Conservation (phyloP, 2,113 vertebrate species). For the Trochalopteron elliotii region DNA sequence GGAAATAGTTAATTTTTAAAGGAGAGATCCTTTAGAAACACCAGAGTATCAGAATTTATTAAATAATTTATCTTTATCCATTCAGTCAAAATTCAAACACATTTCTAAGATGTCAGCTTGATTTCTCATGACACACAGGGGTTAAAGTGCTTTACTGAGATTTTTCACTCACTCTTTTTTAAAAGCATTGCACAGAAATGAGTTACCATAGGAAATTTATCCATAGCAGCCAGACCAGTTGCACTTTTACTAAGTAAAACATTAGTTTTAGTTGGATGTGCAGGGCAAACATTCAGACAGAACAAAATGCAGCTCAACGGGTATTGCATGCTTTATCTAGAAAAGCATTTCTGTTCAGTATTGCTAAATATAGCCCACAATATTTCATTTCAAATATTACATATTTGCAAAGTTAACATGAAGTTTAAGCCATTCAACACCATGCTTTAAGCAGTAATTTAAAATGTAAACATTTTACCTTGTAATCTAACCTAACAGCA, state of each 20-base stretch:
- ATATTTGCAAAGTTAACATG: constrained; percentile 59
- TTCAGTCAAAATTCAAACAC: background rate
- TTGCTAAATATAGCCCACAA: constrained; percentile 6
- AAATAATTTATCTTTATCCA: background rate
- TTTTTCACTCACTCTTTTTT: background rate
- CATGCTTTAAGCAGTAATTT: constrained; percentile 73
- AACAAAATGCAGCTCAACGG: constrained; percentile 28
- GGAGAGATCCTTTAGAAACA: background rate
- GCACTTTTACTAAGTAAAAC: background rate
- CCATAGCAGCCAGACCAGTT: constrained; percentile 15
- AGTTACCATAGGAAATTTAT: constrained; percentile 4
- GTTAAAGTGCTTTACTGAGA: constrained; percentile 26
- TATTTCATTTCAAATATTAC: constrained; percentile 31
- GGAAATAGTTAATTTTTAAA: constrained; percentile 19
- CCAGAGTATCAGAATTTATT: background rate
- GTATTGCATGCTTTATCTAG: constrained; percentile 43
- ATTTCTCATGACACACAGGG: background rate
- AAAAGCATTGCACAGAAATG: background rate
- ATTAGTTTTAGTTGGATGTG: constrained; percentile 24
- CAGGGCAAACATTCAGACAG: constrained; percentile 35
- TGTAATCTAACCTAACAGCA: constrained; percentile 79
- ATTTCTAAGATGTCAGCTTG: background rate
- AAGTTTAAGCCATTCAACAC: constrained; percentile 58
- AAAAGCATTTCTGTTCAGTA: constrained; percentile 44
- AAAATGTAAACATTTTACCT: constrained; percentile 79